Conservation (phyloP, 2,797 vertebrate genomes). For the Acanthornis magna region DNA sequence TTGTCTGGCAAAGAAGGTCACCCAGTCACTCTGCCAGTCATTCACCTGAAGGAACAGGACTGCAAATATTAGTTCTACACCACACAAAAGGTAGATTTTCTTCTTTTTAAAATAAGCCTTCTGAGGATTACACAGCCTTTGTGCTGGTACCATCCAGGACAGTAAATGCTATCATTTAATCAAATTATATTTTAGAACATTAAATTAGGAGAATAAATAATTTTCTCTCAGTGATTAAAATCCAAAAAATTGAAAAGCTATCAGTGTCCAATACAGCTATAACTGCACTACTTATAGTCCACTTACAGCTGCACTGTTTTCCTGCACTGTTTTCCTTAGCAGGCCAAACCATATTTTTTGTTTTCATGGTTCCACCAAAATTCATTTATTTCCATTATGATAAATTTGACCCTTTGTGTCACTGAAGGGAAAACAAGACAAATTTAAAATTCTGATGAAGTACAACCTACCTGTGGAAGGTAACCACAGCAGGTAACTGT, state of each 20-base stretch:
- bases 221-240: background rate
- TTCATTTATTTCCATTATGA: background rate
- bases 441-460: background rate
- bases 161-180: background rate
- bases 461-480: conserved; percentile 85
- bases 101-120: background rate
- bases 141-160: background rate
- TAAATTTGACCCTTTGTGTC: background rate
- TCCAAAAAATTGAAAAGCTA: background rate
- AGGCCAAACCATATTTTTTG: background rate
- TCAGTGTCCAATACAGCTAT: background rate
- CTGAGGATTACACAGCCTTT: background rate
- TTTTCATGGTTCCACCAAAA: background rate
- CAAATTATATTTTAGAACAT: background rate
- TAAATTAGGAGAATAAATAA: background rate
- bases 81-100: background rate
- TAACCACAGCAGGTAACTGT: conserved; percentile 91
- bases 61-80: background rate
- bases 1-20: conserved; percentile 85
- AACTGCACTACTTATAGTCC: background rate
- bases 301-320: too few species aligned
- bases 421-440: background rate
- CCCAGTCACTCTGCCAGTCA: conserved; percentile 93
- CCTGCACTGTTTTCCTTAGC: background rate
- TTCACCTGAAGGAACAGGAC: conserved; percentile 79